Base-by-base conservation (phyloP, 2,113 vertebrate species). In the Centropus unirufus region DNA sequence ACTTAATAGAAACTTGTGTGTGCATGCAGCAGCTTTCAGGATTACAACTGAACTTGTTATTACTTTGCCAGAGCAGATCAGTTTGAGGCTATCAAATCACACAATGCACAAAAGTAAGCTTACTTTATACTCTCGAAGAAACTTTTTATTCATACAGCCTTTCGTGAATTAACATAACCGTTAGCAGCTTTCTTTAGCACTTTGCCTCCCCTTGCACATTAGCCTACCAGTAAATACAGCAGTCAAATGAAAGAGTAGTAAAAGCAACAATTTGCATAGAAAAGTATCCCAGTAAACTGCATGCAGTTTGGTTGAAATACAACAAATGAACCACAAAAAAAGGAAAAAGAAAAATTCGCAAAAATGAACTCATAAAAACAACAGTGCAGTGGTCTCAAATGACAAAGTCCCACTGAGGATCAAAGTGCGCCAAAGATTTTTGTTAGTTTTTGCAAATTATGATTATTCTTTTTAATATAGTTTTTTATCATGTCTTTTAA, bases 341-440 rank as follows among this genome's bases (percentile, higher is more conserved):
- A 36, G 36, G 67, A 83, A 80, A 93, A 94, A 21, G 66, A 94
- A 95, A 90, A 87, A 69, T 80, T 66, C 94, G 75, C 52, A 96
- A 92, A 95, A 92, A 64, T 47, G 5, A 93, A 92, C 66, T 92
- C 62, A 91, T 86, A 86, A 79, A 87, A 93, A 29, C 42, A 59
- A 62, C 9, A 89, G 17, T 18, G 22, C 9, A 89, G 17, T 18
- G 22, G 36, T 63, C 83, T 66, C 68, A 93, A 66, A 62, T 36
- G 74, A 63, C 55, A 22, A 49, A 70, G 72, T 90, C n/a, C 22
- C 52, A 55, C 23, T n/a, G 9, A 8, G 52, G 88, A 30, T 36
- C 68, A 49, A 87, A 87, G 52, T 22, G 21, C 22, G 81, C 32
- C 47, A 7, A 80, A 87, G 26, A 58, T 39, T 92, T 79, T 87